A percentile compares a stretch with the other conserved stretches of the same genome.
These are phyloP conservation scores for Hylia prasina DNA, from an alignment of 2,113 vertebrate species.

Conservation along the genomic window DNA sequence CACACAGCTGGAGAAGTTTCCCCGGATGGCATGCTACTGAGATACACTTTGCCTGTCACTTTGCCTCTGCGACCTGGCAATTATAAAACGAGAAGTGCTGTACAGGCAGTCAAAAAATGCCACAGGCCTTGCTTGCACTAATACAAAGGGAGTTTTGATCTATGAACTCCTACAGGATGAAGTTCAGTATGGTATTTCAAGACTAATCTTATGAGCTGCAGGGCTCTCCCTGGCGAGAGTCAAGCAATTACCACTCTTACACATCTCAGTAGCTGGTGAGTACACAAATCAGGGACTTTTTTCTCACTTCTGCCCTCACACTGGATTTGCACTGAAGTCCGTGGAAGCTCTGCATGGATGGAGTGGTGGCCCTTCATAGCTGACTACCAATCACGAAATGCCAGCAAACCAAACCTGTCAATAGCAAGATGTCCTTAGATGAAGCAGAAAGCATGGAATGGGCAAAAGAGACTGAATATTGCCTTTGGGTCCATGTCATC, in stretches of 20 bases:
- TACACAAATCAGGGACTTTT: neutral
- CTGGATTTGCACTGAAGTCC: neutral
- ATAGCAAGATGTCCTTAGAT: fast-evolving
- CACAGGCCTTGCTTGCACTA: neutral
- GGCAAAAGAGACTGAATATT: neutral
- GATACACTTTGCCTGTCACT: neutral
- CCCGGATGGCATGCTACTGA: neutral
- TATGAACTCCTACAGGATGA: neutral
- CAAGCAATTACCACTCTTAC: neutral
- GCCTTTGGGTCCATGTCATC: neutral
- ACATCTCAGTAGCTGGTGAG: neutral
- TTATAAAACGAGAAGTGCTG: neutral
- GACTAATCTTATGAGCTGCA: neutral
- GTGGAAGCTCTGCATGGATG: neutral
- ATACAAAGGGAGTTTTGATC: neutral
- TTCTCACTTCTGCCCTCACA: neutral
- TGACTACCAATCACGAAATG: neutral
- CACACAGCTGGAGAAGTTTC: neutral
- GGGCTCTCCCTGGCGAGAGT: neutral
- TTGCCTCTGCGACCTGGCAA: neutral
- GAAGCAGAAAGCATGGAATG: neutral
- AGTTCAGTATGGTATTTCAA: neutral
- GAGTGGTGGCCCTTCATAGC: neutral
- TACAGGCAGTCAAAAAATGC: neutral
- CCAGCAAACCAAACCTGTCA: neutral